Base-by-base conservation (phyloP, 2,888 invertebrate species). In the Cetonia aurata region DNA sequence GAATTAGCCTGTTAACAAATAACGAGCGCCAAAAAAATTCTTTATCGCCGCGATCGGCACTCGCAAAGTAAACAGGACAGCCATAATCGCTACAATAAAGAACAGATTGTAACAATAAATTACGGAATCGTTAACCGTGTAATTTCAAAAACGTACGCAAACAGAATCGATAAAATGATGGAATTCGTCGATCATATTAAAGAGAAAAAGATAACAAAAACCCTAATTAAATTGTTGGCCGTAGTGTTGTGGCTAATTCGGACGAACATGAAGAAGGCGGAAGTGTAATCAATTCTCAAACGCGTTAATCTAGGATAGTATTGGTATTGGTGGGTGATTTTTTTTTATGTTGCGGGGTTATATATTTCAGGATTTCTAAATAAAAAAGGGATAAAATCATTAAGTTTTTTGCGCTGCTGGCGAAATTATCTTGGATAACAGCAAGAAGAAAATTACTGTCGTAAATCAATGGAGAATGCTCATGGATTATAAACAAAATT, bases 51-150 rank as follows among this genome's bases (percentile, higher is more conserved):
- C 41, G 42, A 25, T 25, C 17, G 25, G 17, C 8, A n/a, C 19
- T 3, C 4, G 15, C 13, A 15, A 57, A 17, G 19, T 41, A 57
- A 57, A 57, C 42, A 57, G 17, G 12, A 3, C 19, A 6, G 31
- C 15, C 42, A 8, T 57, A 57, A 57, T 44, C 10, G 44, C 57
- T 4, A 57, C 42, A 57, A 57, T 57, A 57, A 41, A 19, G 44
- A 17, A 33, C 57, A 57, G 57, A 41, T 42, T 57, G 44, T 42
- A 25, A n/a, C 42, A 42, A 57, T 57, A 57, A 57, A 57, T 57
- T 19, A 57, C 42, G 10, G 31, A 53, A 57, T 19, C 19, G 41
- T 57, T 1, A n/a, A n/a, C 9, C 56, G 15, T 56, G 56, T 37
- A 33, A 33, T 56, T 56, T 15, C 12, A 15, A 9, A 41, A 44